Percentiles rank a stretch among this genome's conserved stretches.
Evolutionary conservation across 37 sponge, comb jelly and placozoan genomes (phyloP).

Genomic region (Chondrosia reniformis): DNA sequence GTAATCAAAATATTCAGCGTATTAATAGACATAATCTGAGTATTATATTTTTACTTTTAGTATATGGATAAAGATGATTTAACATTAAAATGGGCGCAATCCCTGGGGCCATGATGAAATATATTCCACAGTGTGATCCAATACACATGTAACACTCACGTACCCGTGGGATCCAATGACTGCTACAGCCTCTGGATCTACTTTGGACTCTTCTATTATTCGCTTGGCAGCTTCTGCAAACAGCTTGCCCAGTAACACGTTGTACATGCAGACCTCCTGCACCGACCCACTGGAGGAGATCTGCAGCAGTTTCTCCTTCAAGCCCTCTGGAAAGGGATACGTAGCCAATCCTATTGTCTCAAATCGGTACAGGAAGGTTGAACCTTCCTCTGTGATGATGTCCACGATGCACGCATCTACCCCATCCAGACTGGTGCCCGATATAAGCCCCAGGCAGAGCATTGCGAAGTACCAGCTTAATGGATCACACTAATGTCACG

Average conservation of each 20-base stretch:
- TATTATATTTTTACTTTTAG: too few species aligned
- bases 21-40: too few species aligned
- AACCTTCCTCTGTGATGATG: constrained; percentile 16
- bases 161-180: constrained; percentile 75
- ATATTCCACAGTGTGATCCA: too few species aligned
- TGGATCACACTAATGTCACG: too few species aligned
- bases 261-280: constrained; percentile 46
- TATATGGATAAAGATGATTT: too few species aligned
- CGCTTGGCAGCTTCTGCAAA: constrained; percentile 57
- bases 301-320: constrained; percentile 43
- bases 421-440: constrained; percentile 77
- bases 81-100: too few species aligned
- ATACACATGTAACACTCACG: too few species aligned
- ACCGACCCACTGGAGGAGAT: constrained; percentile 28
- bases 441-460: constrained; percentile 52
- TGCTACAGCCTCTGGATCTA: constrained; percentile 4
- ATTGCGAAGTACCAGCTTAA: too few species aligned
- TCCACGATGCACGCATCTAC: constrained; percentile 61
- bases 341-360: constrained; percentile 25
- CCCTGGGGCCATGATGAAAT: too few species aligned
- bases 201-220: constrained; percentile 2
- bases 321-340: constrained; percentile 43
- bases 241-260: constrained; percentile 52
- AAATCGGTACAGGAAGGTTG: background rate
- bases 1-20: too few species aligned